phyloP scores from a whole-genome alignment of 2,797 vertebrate species.

The Euphonia xanthogaster region DNA sequence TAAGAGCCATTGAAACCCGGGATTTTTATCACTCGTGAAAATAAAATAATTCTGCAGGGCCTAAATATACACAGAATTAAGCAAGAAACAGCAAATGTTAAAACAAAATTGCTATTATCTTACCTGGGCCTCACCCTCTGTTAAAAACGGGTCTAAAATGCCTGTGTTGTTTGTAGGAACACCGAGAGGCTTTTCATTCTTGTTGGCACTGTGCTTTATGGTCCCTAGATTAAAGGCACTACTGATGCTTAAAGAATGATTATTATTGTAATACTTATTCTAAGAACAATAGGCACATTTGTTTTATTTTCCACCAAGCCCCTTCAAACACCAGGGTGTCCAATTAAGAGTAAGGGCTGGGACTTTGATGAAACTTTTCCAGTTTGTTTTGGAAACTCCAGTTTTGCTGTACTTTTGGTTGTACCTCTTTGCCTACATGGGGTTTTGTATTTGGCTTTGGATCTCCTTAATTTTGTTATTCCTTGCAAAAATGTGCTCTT shows the following conservation, averaged over 20 bases:
- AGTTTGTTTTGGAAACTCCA: neutral
- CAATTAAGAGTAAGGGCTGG: conserved; percentile 10
- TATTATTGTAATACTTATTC: conserved; percentile 40
- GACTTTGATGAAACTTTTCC: conserved; percentile 6
- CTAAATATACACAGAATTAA: neutral
- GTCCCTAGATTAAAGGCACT: conserved; percentile 60
- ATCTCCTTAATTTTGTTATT: neutral
- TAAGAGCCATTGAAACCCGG: neutral
- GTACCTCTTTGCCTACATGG: neutral
- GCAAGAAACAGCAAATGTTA: neutral
- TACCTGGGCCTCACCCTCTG: neutral
- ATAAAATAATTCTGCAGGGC: neutral
- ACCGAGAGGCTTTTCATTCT: neutral
- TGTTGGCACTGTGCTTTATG: conserved; percentile 34
- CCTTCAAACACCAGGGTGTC: conserved; percentile 45
- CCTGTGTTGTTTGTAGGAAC: neutral
- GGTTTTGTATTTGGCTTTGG: neutral
- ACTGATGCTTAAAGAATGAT: conserved; percentile 52
- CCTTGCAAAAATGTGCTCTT: neutral
- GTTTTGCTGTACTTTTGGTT: neutral
- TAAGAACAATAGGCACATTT: conserved; percentile 55
- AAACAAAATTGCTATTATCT: neutral
- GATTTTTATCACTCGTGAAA: neutral
- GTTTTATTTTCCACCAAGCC: conserved; percentile 31
- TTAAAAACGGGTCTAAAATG: neutral